Conservation (phyloP, 64 coral and sea anemone genomes). For the Anthopleura sola region DNA sequence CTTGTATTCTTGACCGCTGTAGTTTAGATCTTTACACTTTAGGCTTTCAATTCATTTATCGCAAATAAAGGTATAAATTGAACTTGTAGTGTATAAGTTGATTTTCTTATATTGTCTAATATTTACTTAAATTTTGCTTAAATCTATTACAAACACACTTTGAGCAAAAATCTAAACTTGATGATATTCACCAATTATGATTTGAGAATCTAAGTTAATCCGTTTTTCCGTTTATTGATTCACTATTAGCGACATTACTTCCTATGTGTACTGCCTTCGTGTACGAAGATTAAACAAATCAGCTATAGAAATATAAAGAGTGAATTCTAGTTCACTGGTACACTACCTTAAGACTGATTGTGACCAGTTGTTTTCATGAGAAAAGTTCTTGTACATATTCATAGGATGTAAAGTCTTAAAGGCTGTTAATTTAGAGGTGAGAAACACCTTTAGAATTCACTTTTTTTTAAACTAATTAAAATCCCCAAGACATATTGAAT, state of each 20-base stretch:
- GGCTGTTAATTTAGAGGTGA: neutral
- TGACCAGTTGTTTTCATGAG: neutral
- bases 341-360: neutral
- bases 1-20: too few relatives aligned
- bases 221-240: neutral
- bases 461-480: neutral
- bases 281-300: neutral
- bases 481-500: neutral
- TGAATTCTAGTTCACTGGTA: neutral
- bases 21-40: too few relatives aligned
- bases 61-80: too few relatives aligned
- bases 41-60: too few relatives aligned
- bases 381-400: neutral
- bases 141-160: neutral
- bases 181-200: neutral
- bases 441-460: neutral
- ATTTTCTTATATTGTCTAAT: neutral
- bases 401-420: neutral
- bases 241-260: neutral
- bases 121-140: neutral
- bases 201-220: neutral
- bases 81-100: neutral
- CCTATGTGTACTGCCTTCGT: neutral
- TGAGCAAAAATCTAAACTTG: neutral
- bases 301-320: too few relatives aligned